These are phyloP conservation scores for Cosmorhoe ocellata DNA, from an alignment of 2,888 invertebrate genomes.

Conservation along the genomic window DNA sequence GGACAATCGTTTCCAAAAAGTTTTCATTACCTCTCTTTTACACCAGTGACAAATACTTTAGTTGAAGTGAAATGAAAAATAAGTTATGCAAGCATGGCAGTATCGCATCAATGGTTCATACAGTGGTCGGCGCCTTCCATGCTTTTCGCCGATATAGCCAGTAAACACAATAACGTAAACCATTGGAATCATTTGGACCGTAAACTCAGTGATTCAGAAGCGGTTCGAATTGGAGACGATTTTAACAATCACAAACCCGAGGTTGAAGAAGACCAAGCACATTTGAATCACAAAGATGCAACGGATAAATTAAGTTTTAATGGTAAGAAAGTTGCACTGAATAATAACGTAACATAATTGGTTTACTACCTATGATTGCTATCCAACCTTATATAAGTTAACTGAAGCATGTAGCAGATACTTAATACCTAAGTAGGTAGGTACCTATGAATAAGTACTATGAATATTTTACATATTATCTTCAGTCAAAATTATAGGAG, in stretches of 20 bases:
- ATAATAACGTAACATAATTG: conserved; percentile 14
- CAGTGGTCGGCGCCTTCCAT: conserved; percentile 72
- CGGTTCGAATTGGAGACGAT: conserved; percentile 30
- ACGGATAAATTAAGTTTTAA: conserved; percentile 34
- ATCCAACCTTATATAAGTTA: conserved; percentile 7
- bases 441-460: too few species aligned
- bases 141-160: conserved; percentile 62
- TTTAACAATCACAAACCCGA: conserved; percentile 27
- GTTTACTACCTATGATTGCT: background rate
- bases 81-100: conserved; percentile 58
- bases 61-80: conserved; percentile 40
- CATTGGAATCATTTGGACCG: conserved; percentile 46
- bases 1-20: conserved; percentile 29
- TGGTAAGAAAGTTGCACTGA: conserved; percentile 39
- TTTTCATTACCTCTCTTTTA: conserved; percentile 38
- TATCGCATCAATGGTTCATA: conserved; percentile 78
- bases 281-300: conserved; percentile 28
- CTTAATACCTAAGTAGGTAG: too few species aligned
- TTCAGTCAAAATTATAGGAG: too few species aligned
- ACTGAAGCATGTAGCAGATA: background rate
- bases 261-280: conserved; percentile 14
- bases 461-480: too few species aligned
- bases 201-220: conserved; percentile 34
- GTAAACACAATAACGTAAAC: conserved; percentile 56
- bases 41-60: conserved; percentile 30